Percentiles rank a stretch among this genome's conserved stretches.
phyloP scores from a whole-genome alignment of 2,113 vertebrate genomes.

The Petaurus breviceps region DNA sequence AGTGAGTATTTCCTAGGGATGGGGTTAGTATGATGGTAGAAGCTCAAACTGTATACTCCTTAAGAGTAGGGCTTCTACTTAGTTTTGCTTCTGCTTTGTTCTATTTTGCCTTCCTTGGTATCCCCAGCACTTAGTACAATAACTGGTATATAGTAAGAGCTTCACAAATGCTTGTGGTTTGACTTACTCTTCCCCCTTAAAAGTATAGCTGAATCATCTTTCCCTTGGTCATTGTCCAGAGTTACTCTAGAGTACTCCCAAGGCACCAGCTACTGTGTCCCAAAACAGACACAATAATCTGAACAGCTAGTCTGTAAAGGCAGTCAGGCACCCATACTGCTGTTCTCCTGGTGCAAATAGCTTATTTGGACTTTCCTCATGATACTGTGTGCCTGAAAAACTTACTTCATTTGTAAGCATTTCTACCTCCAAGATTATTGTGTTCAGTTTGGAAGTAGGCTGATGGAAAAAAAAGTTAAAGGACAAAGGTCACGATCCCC shows the following conservation, averaged over 20 bases:
- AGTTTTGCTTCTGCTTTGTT: neutral
- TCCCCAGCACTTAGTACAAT: neutral
- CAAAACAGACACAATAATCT: neutral
- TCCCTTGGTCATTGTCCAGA: neutral
- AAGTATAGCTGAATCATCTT: neutral
- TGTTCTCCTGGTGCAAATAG: neutral
- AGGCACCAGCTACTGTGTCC: neutral
- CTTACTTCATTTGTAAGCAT: neutral
- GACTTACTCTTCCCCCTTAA: neutral
- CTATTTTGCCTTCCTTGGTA: neutral
- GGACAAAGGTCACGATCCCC: neutral
- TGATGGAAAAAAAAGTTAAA: neutral
- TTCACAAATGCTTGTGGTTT: neutral
- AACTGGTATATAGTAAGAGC: neutral
- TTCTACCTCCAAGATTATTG: neutral
- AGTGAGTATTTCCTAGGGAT: neutral
- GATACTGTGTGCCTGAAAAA: neutral
- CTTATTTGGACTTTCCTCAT: neutral
- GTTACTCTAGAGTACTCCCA: neutral
- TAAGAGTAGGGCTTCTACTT: neutral
- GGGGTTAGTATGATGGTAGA: neutral
- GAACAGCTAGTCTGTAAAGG: neutral
- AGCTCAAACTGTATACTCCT: neutral
- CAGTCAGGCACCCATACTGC: neutral
- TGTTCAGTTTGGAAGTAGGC: neutral